Conservation (phyloP, 2,113 vertebrate species). For the Hystrix brachyura region DNA sequence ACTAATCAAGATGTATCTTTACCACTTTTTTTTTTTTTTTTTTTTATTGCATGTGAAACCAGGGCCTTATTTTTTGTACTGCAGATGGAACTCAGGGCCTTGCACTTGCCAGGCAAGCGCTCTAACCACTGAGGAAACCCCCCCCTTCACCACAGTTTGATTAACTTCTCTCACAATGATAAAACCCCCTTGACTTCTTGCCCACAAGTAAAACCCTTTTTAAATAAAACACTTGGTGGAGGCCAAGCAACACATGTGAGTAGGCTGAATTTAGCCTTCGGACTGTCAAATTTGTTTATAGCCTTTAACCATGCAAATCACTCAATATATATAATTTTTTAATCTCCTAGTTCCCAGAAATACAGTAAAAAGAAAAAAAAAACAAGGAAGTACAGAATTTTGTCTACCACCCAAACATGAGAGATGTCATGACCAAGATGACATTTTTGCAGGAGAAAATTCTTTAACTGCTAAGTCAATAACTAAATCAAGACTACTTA, state of each 20-base stretch:
- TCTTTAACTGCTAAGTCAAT: conserved; percentile 13
- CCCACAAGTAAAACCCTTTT: background rate
- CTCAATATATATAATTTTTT: conserved; percentile 54
- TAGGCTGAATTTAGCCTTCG: background rate
- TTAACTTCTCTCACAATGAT: background rate
- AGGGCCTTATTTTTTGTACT: too few species aligned
- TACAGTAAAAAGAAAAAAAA: background rate
- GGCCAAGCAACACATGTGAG: background rate
- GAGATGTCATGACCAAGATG: background rate
- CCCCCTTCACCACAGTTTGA: background rate
- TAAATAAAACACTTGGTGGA: background rate
- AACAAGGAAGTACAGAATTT: background rate
- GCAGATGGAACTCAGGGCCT: too few species aligned
- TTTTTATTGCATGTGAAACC: too few species aligned
- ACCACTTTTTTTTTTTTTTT: too few species aligned
- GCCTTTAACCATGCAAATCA: conserved; percentile 21
- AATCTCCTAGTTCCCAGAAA: conserved; percentile 48
- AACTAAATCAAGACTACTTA: background rate
- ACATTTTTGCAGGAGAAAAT: conserved; percentile 48
- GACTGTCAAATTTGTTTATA: background rate
- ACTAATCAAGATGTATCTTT: background rate
- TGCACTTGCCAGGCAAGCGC: too few species aligned
- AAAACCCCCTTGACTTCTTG: background rate
- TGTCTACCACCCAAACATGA: conserved; percentile 23
- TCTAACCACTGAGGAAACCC: too few species aligned